Evolutionary conservation across 1,140 invertebrate species (phyloP).

Genomic region (Nasonia vitripennis): DNA sequence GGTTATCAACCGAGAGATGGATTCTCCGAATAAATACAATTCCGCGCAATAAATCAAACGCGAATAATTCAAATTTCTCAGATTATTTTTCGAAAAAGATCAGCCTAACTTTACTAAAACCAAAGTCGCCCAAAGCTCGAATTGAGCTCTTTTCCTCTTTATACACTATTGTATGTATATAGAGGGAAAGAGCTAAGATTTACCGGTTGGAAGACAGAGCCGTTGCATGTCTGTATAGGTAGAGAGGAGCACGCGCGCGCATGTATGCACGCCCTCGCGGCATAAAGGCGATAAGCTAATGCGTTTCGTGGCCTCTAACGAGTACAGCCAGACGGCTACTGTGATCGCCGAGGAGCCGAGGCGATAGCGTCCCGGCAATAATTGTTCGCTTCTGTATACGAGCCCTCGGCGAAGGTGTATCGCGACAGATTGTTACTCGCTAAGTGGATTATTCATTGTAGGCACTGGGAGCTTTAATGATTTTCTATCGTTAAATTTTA

Average conservation of each 20-base stretch:
- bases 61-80: too few relatives aligned
- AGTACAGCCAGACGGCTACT: slow-evolving; percentile 36
- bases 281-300: slow-evolving; percentile 63
- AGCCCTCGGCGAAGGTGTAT: not conserved
- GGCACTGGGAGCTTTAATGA: not conserved
- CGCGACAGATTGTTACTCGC: not conserved
- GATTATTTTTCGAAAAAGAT: too few relatives aligned
- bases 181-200: not conserved
- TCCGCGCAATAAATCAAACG: not conserved
- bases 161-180: not conserved
- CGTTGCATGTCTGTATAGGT: slow-evolving; percentile 5
- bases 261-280: not conserved
- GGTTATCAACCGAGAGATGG: not conserved
- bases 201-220: not conserved
- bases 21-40: not conserved
- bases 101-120: not conserved
- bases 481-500: too few relatives aligned
- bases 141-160: not conserved
- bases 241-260: not conserved
- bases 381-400: not conserved
- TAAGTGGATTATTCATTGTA: not conserved
- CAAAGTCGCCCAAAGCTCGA: not conserved
- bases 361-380: not conserved
- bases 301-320: slow-evolving; percentile 64
- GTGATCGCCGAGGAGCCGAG: not conserved